Evolutionary conservation across 2,797 vertebrate genomes (phyloP).

Genomic region (Podarcis lilfordi): DNA sequence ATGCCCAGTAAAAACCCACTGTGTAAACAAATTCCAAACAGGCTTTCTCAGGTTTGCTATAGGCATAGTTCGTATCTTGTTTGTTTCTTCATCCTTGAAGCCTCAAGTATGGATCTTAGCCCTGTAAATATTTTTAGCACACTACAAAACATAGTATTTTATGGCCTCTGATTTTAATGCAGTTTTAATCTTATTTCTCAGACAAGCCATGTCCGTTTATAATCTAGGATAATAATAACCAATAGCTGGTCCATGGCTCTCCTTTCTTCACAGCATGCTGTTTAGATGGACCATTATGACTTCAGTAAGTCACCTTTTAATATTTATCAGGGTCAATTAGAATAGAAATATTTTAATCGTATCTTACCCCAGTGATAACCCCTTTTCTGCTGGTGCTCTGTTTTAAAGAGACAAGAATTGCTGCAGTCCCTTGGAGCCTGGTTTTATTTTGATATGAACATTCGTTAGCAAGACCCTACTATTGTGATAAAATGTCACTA

Average conservation of each 20-base stretch:
- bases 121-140: neutral
- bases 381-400: neutral
- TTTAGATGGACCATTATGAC: neutral
- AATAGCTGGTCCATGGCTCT: neutral
- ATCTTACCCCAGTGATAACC: neutral
- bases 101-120: neutral
- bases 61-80: neutral
- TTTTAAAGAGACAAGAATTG: neutral
- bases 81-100: neutral
- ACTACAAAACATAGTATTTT: neutral
- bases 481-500: neutral
- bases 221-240: neutral
- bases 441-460: neutral
- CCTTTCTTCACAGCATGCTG: neutral
- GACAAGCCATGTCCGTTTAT: no score
- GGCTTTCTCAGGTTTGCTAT: neutral
- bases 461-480: neutral
- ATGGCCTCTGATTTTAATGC: neutral
- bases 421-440: neutral
- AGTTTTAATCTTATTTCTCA: neutral
- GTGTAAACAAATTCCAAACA: neutral
- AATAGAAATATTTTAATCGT: neutral
- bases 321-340: slow-evolving; percentile 11
- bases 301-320: neutral
- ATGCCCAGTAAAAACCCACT: neutral